Conservation (phyloP, 2,797 vertebrate species). For the Gymnocypris eckloni region DNA sequence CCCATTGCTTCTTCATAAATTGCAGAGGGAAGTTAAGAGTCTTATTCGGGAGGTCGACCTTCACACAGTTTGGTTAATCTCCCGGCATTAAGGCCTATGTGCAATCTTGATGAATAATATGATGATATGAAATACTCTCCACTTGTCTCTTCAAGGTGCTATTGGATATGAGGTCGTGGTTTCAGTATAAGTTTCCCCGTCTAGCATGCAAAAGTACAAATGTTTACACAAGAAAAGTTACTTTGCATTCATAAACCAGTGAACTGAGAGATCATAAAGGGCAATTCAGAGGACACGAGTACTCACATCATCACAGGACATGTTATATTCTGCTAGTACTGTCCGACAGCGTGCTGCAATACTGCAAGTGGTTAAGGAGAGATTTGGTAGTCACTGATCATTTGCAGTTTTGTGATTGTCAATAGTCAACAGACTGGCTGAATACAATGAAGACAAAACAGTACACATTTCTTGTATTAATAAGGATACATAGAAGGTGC, state of each 20-base stretch:
- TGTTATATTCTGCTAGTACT: slow-evolving; percentile 98
- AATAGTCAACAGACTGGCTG: not conserved
- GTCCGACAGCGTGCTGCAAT: slow-evolving; percentile 98
- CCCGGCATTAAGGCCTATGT: slow-evolving; percentile 23
- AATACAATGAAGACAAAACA: not conserved
- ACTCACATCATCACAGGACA: slow-evolving; percentile 99
- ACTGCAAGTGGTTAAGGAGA: slow-evolving; percentile 65
- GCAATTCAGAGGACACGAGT: not conserved
- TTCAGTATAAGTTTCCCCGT: slow-evolving; percentile 98
- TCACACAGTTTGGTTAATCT: slow-evolving; percentile 39
- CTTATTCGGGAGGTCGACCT: slow-evolving; percentile 5
- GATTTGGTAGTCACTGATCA: not conserved
- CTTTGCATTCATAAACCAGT: not conserved
- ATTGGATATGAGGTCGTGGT: slow-evolving; percentile 95
- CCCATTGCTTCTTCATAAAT: slow-evolving; percentile 15
- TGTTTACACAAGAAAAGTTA: slow-evolving; percentile 11
- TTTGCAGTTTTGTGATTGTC: slow-evolving; percentile 63
- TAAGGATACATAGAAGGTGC: slow-evolving; percentile 99
- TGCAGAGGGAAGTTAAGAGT: slow-evolving; percentile 26
- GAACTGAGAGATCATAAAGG: not conserved
- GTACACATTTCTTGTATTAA: not conserved
- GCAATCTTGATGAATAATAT: slow-evolving; percentile 42
- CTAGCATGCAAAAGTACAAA: slow-evolving; percentile 71
- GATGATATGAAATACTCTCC: slow-evolving; percentile 20
- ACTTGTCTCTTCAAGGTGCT: slow-evolving; percentile 59